These are phyloP conservation scores for Monomorium pharaonis DNA, from an alignment of 1,140 invertebrate genomes.

Conservation along the genomic window DNA sequence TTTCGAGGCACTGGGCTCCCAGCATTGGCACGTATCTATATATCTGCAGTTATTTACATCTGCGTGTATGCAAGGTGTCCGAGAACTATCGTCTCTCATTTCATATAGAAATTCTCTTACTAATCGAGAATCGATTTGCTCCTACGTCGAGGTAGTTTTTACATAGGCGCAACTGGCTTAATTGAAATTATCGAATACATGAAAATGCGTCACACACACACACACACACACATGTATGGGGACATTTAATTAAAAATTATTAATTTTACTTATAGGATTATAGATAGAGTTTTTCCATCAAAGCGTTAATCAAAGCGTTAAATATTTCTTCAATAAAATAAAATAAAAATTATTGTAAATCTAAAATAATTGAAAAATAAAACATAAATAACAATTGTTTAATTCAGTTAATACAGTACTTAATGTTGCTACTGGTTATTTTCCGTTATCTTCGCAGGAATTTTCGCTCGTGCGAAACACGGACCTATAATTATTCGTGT, in stretches of 20 bases:
- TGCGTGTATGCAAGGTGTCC: not conserved
- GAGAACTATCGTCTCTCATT: not conserved
- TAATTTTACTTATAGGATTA: not conserved
- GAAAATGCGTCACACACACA: not conserved
- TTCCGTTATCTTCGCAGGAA: constrained; percentile 12
- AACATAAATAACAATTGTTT: not conserved
- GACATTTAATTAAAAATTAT: not conserved
- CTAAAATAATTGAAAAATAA: not conserved
- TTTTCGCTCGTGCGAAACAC: constrained; percentile 18
- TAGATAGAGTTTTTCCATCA: not conserved
- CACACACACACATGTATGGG: not conserved
- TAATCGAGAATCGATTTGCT: not conserved
- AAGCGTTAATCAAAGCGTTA: not conserved
- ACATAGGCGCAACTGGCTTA: not conserved
- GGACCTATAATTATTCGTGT: constrained; percentile 32
- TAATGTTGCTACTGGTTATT: constrained; percentile 5
- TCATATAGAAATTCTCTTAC: constrained; percentile 23
- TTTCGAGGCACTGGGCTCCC: constrained; percentile 41
- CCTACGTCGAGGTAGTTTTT: not conserved
- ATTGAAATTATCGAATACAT: not conserved
- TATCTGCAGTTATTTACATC: not conserved
- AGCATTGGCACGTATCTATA: not conserved
- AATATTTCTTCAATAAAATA: not conserved
- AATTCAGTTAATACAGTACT: not conserved
- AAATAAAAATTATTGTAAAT: not conserved